Base-by-base conservation (phyloP, 2,113 vertebrate species). In the Choloepus hoffmanni region DNA sequence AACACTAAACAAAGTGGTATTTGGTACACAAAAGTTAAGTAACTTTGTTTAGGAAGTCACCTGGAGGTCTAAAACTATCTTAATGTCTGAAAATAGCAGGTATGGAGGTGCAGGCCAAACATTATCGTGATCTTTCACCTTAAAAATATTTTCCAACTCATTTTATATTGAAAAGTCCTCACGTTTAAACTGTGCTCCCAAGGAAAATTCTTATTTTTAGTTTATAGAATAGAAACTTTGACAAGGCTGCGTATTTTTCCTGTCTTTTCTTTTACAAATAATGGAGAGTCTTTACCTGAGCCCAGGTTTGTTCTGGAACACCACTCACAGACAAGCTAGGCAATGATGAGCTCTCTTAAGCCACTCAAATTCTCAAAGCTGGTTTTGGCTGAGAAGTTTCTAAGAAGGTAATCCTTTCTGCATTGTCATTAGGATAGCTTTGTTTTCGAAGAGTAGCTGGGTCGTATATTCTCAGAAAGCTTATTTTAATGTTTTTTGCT, bases 71-170 rank as follows among this genome's bases (percentile, higher is more conserved):
- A 97, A 97, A 97, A 97, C 94, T 96, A 95, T 7, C 82, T 73
- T 73, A 9, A 96, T 78, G 86, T 87, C 92, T 73, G 93, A 90
- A 97, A 95, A 95, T 94, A 90, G 79, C 95, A 92, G 72, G 79
- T 90, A 65, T 18, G 40, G 92, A 78, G 53, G 91, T 43, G 45
- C 55, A 63, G 81, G 86, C 82, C 91, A 96, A 97, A 96, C 76
- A 82, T 82, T 62, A 95, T 13, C 85, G 48, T 96, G 95, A 95
- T 83, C 96, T 97, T 90, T 94, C 86, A 94, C 89, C 96, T 96
- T 89, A 97, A 95, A 97, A 97, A 73, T 89, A 60, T 72, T 98
- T 87, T 89, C 73, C 96, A 96, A 74, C 78, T 98, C 98, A 91
- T 73, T 92, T 97, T 94, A 92, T 55, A 93, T 10, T 28, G 78